Evolutionary conservation across 2,888 invertebrate species (phyloP).

Genomic region (Troides aeacus): DNA sequence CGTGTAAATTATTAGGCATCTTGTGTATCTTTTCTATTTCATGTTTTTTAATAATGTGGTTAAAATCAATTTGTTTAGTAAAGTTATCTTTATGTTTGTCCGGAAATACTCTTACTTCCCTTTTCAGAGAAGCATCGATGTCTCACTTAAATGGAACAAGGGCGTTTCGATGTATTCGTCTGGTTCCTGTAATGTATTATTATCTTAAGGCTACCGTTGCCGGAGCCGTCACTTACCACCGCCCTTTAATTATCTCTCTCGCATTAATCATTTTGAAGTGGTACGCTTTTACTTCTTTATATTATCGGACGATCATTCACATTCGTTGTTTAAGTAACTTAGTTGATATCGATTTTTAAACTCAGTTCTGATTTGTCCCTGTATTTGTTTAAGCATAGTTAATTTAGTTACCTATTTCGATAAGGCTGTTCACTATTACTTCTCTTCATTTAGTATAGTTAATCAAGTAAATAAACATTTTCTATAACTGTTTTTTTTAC

Average conservation of each 20-base stretch:
- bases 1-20: not conserved
- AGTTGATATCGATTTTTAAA: not conserved
- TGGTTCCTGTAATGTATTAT: slow-evolving; percentile 21
- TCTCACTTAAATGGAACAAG: slow-evolving; percentile 16
- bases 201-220: slow-evolving; percentile 28
- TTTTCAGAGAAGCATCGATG: slow-evolving; percentile 13
- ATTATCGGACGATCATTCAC: slow-evolving; percentile 36
- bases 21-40: no score
- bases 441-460: no score
- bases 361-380: not conserved
- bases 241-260: slow-evolving; percentile 46
- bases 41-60: no score
- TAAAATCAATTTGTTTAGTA: not conserved
- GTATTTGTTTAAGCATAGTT: not conserved
- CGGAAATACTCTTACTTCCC: slow-evolving; percentile 13
- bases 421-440: no score
- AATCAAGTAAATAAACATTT: not conserved
- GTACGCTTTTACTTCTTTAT: slow-evolving; percentile 42
- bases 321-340: slow-evolving; percentile 6
- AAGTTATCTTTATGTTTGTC: not conserved
- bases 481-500: not conserved
- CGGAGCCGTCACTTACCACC: slow-evolving; percentile 42
- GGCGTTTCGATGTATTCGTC: slow-evolving; percentile 12
- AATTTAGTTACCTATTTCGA: not conserved
- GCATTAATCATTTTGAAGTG: slow-evolving; percentile 49